A percentile compares a stretch with the other conserved stretches of the same genome.
phyloP scores from a whole-genome alignment of 2,113 vertebrate species.

The Tinamus guttatus region DNA sequence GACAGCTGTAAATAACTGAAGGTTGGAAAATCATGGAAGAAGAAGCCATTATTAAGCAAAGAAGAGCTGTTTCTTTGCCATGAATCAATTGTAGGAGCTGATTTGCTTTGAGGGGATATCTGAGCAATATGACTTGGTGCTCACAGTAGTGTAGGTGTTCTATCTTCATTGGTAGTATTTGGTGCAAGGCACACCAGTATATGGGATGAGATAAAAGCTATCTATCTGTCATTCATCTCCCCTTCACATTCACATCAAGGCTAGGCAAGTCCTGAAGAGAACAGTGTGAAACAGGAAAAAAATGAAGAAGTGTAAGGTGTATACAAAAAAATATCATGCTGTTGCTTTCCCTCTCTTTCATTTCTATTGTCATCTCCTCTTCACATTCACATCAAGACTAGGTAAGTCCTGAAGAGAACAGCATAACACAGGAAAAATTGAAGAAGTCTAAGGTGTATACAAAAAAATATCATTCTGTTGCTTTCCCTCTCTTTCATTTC shows the following conservation, averaged over 20 bases:
- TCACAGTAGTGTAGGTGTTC: background rate
- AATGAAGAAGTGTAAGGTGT: background rate
- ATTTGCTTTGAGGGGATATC: background rate
- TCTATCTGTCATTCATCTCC: background rate
- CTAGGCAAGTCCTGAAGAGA: background rate
- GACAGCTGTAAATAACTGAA: background rate
- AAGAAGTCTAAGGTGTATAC: background rate
- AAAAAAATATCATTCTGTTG: background rate
- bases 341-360: background rate
- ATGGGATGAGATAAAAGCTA: background rate
- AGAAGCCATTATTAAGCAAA: background rate
- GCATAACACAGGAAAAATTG: background rate
- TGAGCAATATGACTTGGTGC: background rate
- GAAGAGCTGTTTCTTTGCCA: background rate
- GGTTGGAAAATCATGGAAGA: background rate
- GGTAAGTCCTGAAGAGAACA: background rate
- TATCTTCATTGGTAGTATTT: background rate
- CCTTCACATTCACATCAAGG: background rate
- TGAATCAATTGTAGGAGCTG: background rate
- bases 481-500: background rate
- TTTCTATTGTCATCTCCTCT: background rate
- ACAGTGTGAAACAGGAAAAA: background rate
- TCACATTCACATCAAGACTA: background rate
- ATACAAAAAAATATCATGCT: background rate
- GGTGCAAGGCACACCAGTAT: background rate